Evolutionary conservation across 2,113 vertebrate genomes (phyloP), one percentile per base, ranked within the genome.

Genomic region (Carassius gibelio): DNA sequence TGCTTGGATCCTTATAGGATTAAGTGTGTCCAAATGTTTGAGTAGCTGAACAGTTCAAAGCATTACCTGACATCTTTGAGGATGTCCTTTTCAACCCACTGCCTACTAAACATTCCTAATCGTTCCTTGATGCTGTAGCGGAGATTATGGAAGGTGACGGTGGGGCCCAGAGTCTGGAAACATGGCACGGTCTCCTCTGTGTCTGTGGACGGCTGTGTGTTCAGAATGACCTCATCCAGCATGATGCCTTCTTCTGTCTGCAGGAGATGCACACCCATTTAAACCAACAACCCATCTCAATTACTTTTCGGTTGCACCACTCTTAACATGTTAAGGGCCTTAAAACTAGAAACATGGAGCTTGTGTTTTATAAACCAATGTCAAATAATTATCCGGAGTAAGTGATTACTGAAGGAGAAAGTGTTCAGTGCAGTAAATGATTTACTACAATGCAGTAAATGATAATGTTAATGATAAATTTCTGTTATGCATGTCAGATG

Each of bases 31-130:
- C 42, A 42, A 42, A 42, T 42, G 42, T 42, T 42, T 42, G 7
- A 42, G 6, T 42, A 42, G 8, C 42, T 8, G 42, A 42, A 42
- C 42, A 42, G 1, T 13, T 50, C 19, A 34, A 30, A 72, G 8
- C 17, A 8, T 55, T 23, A 95, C 94, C 94, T 94, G 38, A 95
- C 92, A 89, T 93, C 89, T 83, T 90, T 93, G 23, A 95, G 93
- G 76, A 95, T 93, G 52, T 75, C 66, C 86, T 94, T 95, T 75
- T 91, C 91, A 3, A 89, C 77, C 21, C 92, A 90, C 2, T 52
- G 87, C 61, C 84, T 90, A 36, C 86, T 71, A 84, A 89, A 93
- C 34, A 89, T 76, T 19, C 72, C 83, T 14, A 26, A 88, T 0
- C 26, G 88, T 48, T 95, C 92, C 34, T 76, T 85, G 81, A 95